These are phyloP conservation scores for Premnoplex brunnescens DNA, from an alignment of 2,797 vertebrate species.

Conservation along the genomic window DNA sequence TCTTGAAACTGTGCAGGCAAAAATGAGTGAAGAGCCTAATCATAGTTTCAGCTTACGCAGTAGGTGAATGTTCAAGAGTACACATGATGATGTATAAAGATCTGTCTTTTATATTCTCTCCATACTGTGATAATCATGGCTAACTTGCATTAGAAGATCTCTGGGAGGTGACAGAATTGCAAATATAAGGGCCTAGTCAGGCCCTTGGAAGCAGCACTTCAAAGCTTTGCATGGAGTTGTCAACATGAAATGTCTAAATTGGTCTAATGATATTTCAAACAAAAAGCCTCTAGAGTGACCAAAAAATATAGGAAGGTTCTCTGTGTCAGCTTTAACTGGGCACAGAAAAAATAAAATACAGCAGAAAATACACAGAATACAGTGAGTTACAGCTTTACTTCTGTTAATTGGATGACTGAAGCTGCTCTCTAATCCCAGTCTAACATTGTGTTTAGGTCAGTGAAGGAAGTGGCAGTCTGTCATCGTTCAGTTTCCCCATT, in stretches of 20 bases:
- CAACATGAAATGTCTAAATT: not conserved
- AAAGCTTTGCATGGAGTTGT: not conserved
- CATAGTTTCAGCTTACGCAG: not conserved
- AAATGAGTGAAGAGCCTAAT: not conserved
- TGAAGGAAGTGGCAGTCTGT: slow-evolving; percentile 76
- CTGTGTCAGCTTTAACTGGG: not conserved
- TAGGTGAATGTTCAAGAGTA: not conserved
- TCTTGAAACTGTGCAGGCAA: not conserved
- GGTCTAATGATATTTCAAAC: not conserved
- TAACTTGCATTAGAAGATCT: not conserved
- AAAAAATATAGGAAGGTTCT: not conserved
- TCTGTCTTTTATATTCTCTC: not conserved
- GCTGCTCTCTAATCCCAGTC: not conserved
- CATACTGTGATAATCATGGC: not conserved
- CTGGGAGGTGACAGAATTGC: not conserved
- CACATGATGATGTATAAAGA: not conserved
- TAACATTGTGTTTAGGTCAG: slow-evolving; percentile 70
- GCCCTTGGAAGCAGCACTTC: not conserved
- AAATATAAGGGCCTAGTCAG: not conserved
- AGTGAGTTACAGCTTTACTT: not conserved
- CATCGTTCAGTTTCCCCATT: slow-evolving; percentile 75
- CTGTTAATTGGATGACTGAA: not conserved
- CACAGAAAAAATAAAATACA: not conserved
- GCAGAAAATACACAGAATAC: not conserved
- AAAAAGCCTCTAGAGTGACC: not conserved